Evolutionary conservation across 1,140 invertebrate species (phyloP).

Genomic region (Dendrolimus kikuchii): DNA sequence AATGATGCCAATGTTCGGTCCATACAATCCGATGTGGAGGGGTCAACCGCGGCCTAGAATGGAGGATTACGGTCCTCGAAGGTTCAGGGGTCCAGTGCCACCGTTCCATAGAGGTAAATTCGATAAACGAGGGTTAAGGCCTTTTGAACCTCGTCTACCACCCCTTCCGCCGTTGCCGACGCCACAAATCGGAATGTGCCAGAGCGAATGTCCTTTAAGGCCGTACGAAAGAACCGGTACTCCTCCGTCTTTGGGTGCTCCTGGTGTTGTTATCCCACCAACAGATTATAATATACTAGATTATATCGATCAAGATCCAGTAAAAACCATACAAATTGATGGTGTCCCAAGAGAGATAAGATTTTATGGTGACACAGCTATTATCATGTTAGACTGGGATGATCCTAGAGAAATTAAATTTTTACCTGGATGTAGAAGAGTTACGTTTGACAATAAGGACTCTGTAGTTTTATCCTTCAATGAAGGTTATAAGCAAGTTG

Average conservation of each 20-base stretch:
- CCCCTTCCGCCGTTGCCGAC: conserved; percentile 31
- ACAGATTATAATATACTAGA: conserved; percentile 75
- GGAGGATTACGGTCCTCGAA: conserved; percentile 42
- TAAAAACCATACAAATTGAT: conserved; percentile 89
- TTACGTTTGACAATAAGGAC: conserved; percentile 82
- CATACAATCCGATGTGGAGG: conserved; percentile 36
- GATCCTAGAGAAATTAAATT: conserved; percentile 90
- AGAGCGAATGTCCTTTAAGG: conserved; percentile 43
- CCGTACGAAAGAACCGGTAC: conserved; percentile 47
- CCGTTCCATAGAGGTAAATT: conserved; percentile 52
- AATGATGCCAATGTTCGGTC: conserved; percentile 44
- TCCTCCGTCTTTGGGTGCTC: conserved; percentile 52
- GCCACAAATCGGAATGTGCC: conserved; percentile 50
- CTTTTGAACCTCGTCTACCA: conserved; percentile 38
- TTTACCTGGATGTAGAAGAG: conserved; percentile 77
- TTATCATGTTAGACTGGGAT: conserved; percentile 87
- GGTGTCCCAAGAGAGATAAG: conserved; percentile 86
- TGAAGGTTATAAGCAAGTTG: conserved; percentile 80
- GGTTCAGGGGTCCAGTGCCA: conserved; percentile 44
- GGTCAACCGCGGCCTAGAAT: conserved; percentile 33
- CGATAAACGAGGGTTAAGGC: conserved; percentile 36
- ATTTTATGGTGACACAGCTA: conserved; percentile 87
- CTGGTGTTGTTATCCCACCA: conserved; percentile 62
- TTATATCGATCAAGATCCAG: conserved; percentile 77
- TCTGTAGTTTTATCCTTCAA: conserved; percentile 79